Percentiles rank a stretch among this genome's conserved stretches.
Conservation (phyloP, 2,888 invertebrate genomes). For the Tipula confusa region DNA sequence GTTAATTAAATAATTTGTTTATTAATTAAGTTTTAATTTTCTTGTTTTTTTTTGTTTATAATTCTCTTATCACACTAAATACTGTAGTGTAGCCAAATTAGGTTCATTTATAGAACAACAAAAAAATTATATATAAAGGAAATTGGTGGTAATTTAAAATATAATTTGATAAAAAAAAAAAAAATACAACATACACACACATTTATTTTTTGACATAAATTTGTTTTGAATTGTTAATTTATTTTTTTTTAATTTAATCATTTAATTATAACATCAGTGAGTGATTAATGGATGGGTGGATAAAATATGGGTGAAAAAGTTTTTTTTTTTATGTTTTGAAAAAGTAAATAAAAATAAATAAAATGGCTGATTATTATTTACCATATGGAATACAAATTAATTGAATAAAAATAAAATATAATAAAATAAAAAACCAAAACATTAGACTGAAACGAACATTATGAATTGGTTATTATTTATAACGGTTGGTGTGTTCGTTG, state of each 20-base stretch:
- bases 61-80: neutral
- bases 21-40: neutral
- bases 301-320: neutral
- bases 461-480: neutral
- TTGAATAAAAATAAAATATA: neutral
- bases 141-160: neutral
- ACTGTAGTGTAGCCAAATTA: neutral
- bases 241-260: neutral
- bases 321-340: neutral
- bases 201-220: neutral
- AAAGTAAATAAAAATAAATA: constrained; percentile 12
- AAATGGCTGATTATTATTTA: neutral
- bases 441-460: neutral
- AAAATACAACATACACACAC: neutral
- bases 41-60: neutral
- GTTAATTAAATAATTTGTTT: constrained; percentile 4
- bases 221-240: neutral
- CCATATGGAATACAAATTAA: neutral
- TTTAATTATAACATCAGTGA: neutral
- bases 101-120: neutral
- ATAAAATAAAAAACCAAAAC: neutral
- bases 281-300: constrained; percentile 6
- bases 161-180: neutral
- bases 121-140: neutral
- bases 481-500: neutral